Evolutionary conservation across 2,888 invertebrate genomes (phyloP).

Genomic region (Coenonympha glycerion): DNA sequence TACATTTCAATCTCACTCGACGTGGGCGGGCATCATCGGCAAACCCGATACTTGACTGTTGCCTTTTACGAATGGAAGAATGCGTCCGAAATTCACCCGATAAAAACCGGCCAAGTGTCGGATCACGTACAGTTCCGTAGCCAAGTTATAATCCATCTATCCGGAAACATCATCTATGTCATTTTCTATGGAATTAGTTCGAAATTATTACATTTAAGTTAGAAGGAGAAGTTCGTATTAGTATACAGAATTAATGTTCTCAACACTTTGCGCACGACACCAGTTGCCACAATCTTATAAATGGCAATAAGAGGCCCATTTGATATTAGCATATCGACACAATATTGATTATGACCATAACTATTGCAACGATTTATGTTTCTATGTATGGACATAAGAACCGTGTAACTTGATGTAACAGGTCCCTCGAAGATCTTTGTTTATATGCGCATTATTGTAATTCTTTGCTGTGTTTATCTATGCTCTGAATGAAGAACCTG

Average conservation of each 20-base stretch:
- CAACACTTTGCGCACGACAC: constrained; percentile 24
- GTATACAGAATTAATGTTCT: not conserved
- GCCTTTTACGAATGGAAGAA: not conserved
- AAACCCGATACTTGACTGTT: not conserved
- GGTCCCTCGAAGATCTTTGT: not conserved
- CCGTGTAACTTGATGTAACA: not conserved
- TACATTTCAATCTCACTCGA: constrained; percentile 11
- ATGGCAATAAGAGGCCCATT: constrained; percentile 19
- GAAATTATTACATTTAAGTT: no score
- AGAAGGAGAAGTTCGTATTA: no score
- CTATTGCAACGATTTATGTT: no score
- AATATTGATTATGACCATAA: constrained; percentile 15
- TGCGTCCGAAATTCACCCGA: not conserved
- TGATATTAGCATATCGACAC: constrained; percentile 24
- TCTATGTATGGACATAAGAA: constrained; percentile 6
- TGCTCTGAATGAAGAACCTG: not conserved
- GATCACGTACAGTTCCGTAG: no score
- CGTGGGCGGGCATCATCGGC: constrained; percentile 3
- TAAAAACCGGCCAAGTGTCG: not conserved
- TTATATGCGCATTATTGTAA: not conserved
- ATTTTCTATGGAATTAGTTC: no score
- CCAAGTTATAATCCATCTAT: no score
- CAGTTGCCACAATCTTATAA: constrained; percentile 8
- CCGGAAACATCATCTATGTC: no score
- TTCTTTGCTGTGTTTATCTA: not conserved